Percentiles rank a stretch among this genome's conserved stretches.
Conservation (phyloP, 2,797 vertebrate species). For the Carcharodon carcharias region DNA sequence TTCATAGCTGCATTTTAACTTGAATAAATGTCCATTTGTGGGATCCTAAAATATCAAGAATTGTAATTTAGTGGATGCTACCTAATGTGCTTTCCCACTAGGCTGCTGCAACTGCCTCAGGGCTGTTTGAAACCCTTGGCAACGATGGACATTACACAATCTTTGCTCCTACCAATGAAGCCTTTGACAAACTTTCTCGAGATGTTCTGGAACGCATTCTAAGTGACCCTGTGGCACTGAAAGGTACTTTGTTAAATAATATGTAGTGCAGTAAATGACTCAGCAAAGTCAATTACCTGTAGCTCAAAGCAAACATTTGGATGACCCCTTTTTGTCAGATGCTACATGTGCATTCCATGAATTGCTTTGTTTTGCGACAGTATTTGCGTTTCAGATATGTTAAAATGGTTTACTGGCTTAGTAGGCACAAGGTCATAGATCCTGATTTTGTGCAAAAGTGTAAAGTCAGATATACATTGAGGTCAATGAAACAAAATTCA, state of each 20-base stretch:
- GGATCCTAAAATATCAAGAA: neutral
- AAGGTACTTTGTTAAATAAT: constrained; percentile 63
- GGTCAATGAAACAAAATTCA: neutral
- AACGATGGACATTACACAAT: constrained; percentile 81
- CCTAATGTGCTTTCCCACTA: constrained; percentile 45
- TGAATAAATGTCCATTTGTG: neutral
- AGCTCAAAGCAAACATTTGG: constrained; percentile 18
- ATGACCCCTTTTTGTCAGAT: neutral
- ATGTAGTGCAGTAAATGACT: neutral
- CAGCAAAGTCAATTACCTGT: too few species aligned
- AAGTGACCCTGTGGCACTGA: constrained; percentile 70
- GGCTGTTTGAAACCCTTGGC: constrained; percentile 70
- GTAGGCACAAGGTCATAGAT: neutral
- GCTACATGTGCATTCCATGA: neutral
- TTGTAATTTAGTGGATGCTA: neutral
- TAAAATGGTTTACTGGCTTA: neutral
- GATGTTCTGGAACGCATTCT: constrained; percentile 75
- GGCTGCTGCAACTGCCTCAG: constrained; percentile 67
- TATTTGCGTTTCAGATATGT: constrained; percentile 1
- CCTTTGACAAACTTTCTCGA: constrained; percentile 76
- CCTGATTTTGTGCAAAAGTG: neutral
- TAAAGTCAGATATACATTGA: neutral
- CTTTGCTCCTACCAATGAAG: constrained; percentile 89
- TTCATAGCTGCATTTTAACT: neutral
- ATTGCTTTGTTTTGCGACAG: neutral